Percentiles rank a stretch among this genome's conserved stretches.
phyloP scores from a whole-genome alignment of 2,797 vertebrate genomes.

The Podarcis siculus region DNA sequence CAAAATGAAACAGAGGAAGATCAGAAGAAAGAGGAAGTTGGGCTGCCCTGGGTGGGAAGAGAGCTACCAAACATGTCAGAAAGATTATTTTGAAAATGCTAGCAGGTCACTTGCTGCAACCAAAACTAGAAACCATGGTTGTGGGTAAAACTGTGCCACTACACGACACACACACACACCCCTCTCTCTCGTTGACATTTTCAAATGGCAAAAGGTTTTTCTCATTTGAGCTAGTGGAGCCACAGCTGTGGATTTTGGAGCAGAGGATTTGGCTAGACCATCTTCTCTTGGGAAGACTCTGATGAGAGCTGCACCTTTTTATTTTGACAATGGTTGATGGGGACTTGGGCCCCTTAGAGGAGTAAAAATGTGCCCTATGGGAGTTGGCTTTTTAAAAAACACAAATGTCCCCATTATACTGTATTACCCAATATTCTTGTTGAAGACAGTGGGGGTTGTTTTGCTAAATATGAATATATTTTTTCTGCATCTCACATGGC shows the following conservation, averaged over 20 bases:
- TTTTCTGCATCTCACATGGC: not conserved
- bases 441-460: not conserved
- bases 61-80: conserved; percentile 86
- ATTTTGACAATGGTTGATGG: not conserved
- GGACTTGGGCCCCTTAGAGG: not conserved
- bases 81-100: conserved; percentile 72
- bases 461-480: not conserved
- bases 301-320: not conserved
- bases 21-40: conserved; percentile 82
- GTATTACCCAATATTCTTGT: not conserved
- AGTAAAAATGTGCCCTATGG: not conserved
- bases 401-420: not conserved
- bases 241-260: not conserved
- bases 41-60: conserved; percentile 73
- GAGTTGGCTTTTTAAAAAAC: not conserved
- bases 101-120: conserved; percentile 68
- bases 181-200: conserved; percentile 47
- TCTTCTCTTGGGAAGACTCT: not conserved
- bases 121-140: conserved; percentile 51
- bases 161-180: not conserved
- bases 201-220: conserved; percentile 29
- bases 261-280: not conserved
- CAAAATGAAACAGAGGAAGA: conserved; percentile 61
- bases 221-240: not conserved
- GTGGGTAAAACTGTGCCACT: not conserved